Percentiles rank a stretch among this genome's conserved stretches.
phyloP scores from a whole-genome alignment of 2,113 vertebrate species.

The Hippocampus barbouri region DNA sequence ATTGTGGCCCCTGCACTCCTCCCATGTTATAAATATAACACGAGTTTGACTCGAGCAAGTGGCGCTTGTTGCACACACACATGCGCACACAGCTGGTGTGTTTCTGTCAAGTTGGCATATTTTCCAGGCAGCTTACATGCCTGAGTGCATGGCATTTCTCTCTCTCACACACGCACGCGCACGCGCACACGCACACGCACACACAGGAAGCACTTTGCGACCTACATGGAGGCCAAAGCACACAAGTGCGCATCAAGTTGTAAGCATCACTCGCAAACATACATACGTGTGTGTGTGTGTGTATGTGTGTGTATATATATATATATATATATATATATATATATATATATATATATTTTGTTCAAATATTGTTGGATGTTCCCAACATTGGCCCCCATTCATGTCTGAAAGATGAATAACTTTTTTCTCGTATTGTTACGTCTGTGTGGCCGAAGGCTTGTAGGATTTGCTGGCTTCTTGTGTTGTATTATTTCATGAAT shows the following conservation, averaged over 20 bases:
- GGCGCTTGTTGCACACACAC: slow-evolving; percentile 56
- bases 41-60: slow-evolving; percentile 53
- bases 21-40: slow-evolving; percentile 62
- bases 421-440: too few species aligned
- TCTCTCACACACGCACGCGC: slow-evolving; percentile 22
- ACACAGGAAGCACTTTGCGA: slow-evolving; percentile 38
- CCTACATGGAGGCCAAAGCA: slow-evolving; percentile 66
- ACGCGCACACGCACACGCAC: not conserved
- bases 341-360: too few species aligned
- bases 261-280: slow-evolving; percentile 17
- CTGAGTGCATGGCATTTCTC: slow-evolving; percentile 55
- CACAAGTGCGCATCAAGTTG: slow-evolving; percentile 52
- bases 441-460: too few species aligned
- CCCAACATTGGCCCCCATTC: too few species aligned
- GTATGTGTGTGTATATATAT: too few species aligned
- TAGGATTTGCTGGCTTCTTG: too few species aligned
- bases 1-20: slow-evolving; percentile 27
- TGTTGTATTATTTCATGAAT: not conserved
- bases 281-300: too few species aligned
- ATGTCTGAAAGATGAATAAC: too few species aligned
- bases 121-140: slow-evolving; percentile 63
- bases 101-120: slow-evolving; percentile 70
- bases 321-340: too few species aligned
- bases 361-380: too few species aligned
- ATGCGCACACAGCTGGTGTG: slow-evolving; percentile 25